phyloP scores from a whole-genome alignment of 2,888 invertebrate genomes.

The Epistrophe eligans region DNA sequence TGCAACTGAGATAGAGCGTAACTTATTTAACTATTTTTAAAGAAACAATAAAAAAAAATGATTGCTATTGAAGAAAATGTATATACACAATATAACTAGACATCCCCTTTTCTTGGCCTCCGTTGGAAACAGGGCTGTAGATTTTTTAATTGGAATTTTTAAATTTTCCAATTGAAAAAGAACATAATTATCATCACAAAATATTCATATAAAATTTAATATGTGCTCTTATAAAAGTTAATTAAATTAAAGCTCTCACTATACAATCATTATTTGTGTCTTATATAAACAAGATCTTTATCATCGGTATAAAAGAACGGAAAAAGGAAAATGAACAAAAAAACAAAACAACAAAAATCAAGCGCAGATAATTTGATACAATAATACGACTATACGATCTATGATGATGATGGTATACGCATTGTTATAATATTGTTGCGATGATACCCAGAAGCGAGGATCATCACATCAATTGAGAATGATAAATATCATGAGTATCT shows the following conservation, averaged over 20 bases:
- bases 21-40: too few relatives aligned
- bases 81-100: not conserved
- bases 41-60: too few relatives aligned
- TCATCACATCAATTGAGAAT: conserved; percentile 63
- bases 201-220: not conserved
- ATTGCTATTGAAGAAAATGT: too few relatives aligned
- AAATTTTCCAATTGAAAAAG: conserved; percentile 63
- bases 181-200: conserved; percentile 2
- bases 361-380: conserved; percentile 37
- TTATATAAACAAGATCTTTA: conserved; percentile 27
- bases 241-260: conserved; percentile 64
- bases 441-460: conserved; percentile 43
- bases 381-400: not conserved
- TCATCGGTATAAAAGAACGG: conserved; percentile 30
- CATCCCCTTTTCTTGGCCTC: not conserved
- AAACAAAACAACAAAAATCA: conserved; percentile 6
- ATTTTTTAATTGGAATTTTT: conserved; percentile 64
- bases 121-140: not conserved
- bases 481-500: conserved; percentile 44
- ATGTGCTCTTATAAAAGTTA: conserved; percentile 36
- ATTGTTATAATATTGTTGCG: conserved; percentile 35
- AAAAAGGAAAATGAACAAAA: conserved; percentile 46
- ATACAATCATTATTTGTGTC: conserved; percentile 18
- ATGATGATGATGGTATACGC: conserved; percentile 49
- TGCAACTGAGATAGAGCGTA: too few relatives aligned